These are phyloP conservation scores for Aradophagus sp. DNA, from an alignment of 1,140 invertebrate species.

Conservation along the genomic window DNA sequence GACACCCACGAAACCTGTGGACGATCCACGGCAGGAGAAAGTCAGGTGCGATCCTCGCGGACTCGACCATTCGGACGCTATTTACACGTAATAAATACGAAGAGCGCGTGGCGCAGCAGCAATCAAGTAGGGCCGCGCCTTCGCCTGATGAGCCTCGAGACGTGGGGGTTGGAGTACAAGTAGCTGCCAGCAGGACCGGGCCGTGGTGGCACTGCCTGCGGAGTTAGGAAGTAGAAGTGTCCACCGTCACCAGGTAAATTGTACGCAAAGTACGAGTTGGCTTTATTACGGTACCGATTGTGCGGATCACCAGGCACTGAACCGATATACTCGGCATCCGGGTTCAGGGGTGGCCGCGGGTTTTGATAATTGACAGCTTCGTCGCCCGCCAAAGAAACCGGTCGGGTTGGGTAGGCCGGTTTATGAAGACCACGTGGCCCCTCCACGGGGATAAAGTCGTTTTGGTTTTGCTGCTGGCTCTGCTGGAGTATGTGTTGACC, in stretches of 20 bases:
- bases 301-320: slow-evolving; percentile 50
- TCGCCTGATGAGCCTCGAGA: slow-evolving; percentile 71
- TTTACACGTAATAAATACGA: slow-evolving; percentile 66
- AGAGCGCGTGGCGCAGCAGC: background rate
- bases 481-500: slow-evolving; percentile 47
- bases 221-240: slow-evolving; percentile 85
- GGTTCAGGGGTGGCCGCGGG: slow-evolving; percentile 74
- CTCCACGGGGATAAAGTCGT: slow-evolving; percentile 51
- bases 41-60: slow-evolving; percentile 25
- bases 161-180: slow-evolving; percentile 69
- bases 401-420: slow-evolving; percentile 48
- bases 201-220: slow-evolving; percentile 76
- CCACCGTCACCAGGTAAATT: slow-evolving; percentile 80
- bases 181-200: slow-evolving; percentile 63
- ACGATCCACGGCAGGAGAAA: too few relatives aligned
- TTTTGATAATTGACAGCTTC: slow-evolving; percentile 75
- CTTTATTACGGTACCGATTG: slow-evolving; percentile 61
- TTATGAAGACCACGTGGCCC: slow-evolving; percentile 19
- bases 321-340: slow-evolving; percentile 75
- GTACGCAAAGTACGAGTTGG: slow-evolving; percentile 80
- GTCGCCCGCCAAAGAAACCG: slow-evolving; percentile 71
- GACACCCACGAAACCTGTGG: too few relatives aligned
- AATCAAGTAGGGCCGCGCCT: slow-evolving; percentile 66
- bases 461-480: slow-evolving; percentile 33
- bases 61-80: slow-evolving; percentile 39